Base-by-base conservation (phyloP, 2,113 vertebrate species). In the Canis aureus region DNA sequence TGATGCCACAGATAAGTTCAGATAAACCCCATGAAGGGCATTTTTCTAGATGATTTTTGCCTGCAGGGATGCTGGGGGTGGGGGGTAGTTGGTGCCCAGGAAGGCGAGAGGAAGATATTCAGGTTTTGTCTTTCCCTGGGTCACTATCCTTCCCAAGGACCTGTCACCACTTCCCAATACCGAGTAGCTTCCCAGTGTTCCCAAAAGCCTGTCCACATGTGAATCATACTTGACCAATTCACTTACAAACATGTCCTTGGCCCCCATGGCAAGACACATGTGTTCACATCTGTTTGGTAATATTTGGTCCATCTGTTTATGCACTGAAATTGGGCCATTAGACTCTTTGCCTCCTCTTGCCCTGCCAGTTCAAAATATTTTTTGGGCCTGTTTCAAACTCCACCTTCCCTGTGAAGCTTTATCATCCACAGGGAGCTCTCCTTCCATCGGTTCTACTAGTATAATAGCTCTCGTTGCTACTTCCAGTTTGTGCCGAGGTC, bases 11-110 rank as follows among this genome's bases (percentile, higher is more conserved):
- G 11, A 11, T 17, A 32, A 2, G 3, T 15, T 92, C 51, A 27
- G 11, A 22, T 11, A 29, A 66, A 79, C 4, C 15, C 0, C 7
- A 25, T 1, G 13, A 62, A 25, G 11, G 25, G 2, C 5, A 67
- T 49, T 66, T 66, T 66, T 3, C 23, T 85, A 23, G 6, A 69
- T 20, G 19, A 1, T 62, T 66, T 38, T 38, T n/a, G 11, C 35
- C 25, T 32, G 10, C 4, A 29, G 27, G 6, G 23, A 22, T 27
- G 0, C 5, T 29, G 12, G 16, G 15, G 1, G 4, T 43, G 43
- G 43, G 2, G 3, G 1, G 8, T 1, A 25, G 25, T 2, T 71
- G 3, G 2, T 4, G 10, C 3, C 8, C 9, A 22, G 11, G 12
- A 17, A 79, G 0, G 1, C 16, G 1, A 32, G 7, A 35, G 15